A percentile compares a stretch with the other conserved stretches of the same genome.
These are phyloP conservation scores for Chloroceryle aenea DNA, from an alignment of 2,113 vertebrate genomes.

Conservation along the genomic window DNA sequence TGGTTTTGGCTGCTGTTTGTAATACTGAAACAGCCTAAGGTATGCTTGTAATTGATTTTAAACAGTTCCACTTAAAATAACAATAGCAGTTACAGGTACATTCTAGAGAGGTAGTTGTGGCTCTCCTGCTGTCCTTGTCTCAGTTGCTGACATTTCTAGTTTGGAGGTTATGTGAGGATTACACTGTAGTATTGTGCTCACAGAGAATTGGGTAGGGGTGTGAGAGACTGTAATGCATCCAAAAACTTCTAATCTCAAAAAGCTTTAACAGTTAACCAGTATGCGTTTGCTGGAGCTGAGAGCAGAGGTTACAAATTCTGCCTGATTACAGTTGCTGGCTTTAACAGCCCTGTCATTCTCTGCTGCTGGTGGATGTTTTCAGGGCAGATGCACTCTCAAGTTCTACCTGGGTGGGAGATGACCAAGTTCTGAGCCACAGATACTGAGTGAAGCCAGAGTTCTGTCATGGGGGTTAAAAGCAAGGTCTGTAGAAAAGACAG, in stretches of 20 bases:
- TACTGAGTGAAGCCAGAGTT: not conserved
- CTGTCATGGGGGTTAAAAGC: not conserved
- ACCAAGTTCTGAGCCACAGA: not conserved
- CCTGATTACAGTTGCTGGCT: not conserved
- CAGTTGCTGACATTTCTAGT: not conserved
- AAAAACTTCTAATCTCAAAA: not conserved
- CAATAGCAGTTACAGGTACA: not conserved
- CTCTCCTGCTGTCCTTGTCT: not conserved
- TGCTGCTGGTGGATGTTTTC: not conserved
- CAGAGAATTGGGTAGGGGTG: not conserved
- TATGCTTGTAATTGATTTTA: not conserved
- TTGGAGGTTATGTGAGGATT: not conserved
- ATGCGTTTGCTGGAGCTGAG: not conserved
- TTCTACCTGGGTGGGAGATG: not conserved
- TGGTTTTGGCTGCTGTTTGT: not conserved
- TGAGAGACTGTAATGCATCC: not conserved
- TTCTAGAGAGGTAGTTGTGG: fast-evolving
- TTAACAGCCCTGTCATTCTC: not conserved
- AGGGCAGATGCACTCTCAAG: not conserved
- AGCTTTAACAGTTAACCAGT: not conserved
- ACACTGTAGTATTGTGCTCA: not conserved
- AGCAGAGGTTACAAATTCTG: not conserved
- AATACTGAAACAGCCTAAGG: not conserved
- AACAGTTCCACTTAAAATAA: not conserved
- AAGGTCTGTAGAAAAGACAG: not conserved